Conservation (phyloP, 2,113 vertebrate species). For the Tragelaphus strepsiceros region DNA sequence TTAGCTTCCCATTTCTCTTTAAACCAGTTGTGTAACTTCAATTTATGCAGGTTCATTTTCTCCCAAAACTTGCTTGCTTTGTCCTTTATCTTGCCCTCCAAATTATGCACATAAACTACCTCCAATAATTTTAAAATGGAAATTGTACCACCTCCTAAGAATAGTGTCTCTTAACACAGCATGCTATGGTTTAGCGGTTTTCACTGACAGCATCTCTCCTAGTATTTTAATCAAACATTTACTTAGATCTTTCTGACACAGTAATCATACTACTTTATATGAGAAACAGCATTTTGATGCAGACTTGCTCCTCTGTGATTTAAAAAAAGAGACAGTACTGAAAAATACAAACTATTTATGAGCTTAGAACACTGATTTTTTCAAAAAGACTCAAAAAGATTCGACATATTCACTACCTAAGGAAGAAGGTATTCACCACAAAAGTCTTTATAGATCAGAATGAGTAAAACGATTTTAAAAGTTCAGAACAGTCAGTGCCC, state of each 20-base stretch:
- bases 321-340: not conserved
- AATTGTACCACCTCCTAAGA: not conserved
- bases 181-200: not conserved
- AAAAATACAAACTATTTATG: not conserved
- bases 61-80: not conserved
- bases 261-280: not conserved
- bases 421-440: not conserved
- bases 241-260: not conserved
- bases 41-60: not conserved
- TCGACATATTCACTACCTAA: not conserved
- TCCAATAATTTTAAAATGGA: conserved; percentile 37
- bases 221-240: conserved; percentile 32
- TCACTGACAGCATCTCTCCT: not conserved
- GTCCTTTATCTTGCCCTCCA: not conserved
- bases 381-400: conserved; percentile 29
- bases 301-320: conserved; percentile 11
- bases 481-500: not conserved
- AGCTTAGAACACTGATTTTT: conserved; percentile 7
- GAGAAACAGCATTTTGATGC: conserved; percentile 36
- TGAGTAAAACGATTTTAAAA: not conserved
- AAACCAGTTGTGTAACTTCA: not conserved
- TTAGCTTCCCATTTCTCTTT: not conserved
- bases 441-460: not conserved
- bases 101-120: not conserved
- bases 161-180: not conserved